These are phyloP conservation scores for Acrocyrtus sp. DNA, from an alignment of 2,888 invertebrate species.

Conservation along the genomic window DNA sequence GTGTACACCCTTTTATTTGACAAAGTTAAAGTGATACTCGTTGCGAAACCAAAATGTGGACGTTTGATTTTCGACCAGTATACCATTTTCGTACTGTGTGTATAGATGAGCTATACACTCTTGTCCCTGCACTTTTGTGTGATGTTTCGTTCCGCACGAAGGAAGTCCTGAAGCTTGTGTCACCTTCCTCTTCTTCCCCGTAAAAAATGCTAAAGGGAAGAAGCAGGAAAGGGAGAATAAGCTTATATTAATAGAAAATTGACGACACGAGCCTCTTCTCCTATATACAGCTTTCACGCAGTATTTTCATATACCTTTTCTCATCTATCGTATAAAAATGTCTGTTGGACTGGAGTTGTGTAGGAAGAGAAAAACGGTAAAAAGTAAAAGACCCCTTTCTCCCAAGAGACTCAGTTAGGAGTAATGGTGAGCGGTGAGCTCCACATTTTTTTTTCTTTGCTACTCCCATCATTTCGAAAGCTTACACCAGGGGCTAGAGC, in stretches of 20 bases:
- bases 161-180: slow-evolving; percentile 41
- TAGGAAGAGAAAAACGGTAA: too few species aligned
- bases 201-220: slow-evolving; percentile 11
- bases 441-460: slow-evolving; percentile 12
- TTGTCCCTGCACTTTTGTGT: slow-evolving; percentile 29
- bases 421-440: slow-evolving; percentile 50
- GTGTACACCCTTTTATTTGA: not conserved
- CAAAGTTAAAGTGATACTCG: not conserved
- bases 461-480: too few species aligned
- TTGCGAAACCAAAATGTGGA: slow-evolving; percentile 19
- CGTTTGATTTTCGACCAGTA: slow-evolving; percentile 27
- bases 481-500: too few species aligned
- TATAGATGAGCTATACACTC: not conserved
- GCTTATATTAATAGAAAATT: too few species aligned
- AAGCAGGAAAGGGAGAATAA: not conserved
- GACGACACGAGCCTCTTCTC: too few species aligned
- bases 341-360: too few species aligned
- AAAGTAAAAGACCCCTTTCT: slow-evolving; percentile 56
- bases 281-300: too few species aligned
- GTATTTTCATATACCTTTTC: too few species aligned
- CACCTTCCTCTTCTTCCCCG: slow-evolving; percentile 37
- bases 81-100: not conserved
- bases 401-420: slow-evolving; percentile 52
- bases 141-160: slow-evolving; percentile 46
- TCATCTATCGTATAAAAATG: too few species aligned